Conservation (phyloP, 1,140 invertebrate species). For the Amyelois transitella region DNA sequence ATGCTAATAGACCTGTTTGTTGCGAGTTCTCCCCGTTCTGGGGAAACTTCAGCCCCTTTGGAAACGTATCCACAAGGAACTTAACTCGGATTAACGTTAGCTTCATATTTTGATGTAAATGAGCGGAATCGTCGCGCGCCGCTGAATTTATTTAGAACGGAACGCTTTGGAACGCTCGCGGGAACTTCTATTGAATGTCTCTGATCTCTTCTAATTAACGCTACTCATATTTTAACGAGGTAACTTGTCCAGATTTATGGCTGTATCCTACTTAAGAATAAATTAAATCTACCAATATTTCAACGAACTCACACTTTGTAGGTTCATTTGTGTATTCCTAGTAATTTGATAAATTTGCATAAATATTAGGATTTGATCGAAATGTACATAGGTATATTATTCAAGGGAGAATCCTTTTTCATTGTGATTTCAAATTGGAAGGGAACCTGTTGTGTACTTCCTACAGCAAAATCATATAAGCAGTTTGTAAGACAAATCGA, state of each 20-base stretch:
- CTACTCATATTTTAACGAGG: not conserved
- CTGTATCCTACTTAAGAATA: not conserved
- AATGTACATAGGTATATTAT: no score
- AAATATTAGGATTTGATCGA: no score
- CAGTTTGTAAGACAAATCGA: not conserved
- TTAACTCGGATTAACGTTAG: not conserved
- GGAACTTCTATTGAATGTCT: not conserved
- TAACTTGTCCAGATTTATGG: not conserved
- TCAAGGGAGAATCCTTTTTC: no score
- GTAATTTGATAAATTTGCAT: no score
- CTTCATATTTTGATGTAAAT: not conserved
- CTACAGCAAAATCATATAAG: not conserved
- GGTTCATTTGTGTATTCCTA: no score
- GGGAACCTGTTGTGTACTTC: not conserved
- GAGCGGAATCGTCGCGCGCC: not conserved
- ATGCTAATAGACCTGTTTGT: constrained; percentile 21
- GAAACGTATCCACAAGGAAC: not conserved
- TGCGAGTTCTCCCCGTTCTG: constrained; percentile 5
- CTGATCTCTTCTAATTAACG: not conserved
- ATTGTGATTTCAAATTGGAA: not conserved
- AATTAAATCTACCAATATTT: no score
- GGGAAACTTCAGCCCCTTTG: not conserved
- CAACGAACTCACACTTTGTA: no score
- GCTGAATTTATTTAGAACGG: not conserved
- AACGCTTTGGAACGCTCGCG: not conserved